These are phyloP conservation scores for Centropus bengalensis DNA, from an alignment of 2,113 vertebrate species.

Conservation along the genomic window DNA sequence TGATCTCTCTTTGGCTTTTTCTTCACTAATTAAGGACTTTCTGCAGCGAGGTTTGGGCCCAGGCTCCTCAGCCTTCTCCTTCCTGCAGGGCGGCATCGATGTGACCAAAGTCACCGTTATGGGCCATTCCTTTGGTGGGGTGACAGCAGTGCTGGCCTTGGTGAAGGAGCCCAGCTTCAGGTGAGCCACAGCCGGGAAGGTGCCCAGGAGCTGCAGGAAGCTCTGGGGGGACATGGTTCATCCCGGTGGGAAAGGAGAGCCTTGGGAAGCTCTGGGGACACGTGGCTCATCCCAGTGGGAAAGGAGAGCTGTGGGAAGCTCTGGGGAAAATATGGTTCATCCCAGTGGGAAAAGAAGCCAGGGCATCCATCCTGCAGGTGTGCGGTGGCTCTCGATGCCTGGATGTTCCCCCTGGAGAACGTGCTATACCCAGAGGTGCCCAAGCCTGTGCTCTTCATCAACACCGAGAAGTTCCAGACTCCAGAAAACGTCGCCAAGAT, in stretches of 20 bases:
- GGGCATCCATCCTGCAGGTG: slow-evolving; percentile 56
- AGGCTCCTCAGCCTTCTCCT: neutral
- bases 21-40: neutral
- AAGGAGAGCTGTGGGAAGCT: accelerated
- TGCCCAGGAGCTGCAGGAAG: accelerated
- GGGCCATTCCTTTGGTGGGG: slow-evolving; percentile 82
- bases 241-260: too few relatives aligned
- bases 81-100: slow-evolving; percentile 71
- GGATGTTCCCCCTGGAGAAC: slow-evolving; percentile 81
- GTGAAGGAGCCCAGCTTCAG: slow-evolving; percentile 75
- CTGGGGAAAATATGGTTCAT: accelerated
- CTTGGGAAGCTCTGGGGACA: too few relatives aligned
- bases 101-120: slow-evolving; percentile 66
- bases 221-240: neutral
- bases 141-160: slow-evolving; percentile 74
- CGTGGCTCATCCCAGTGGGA: too few relatives aligned
- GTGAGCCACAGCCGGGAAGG: slow-evolving; percentile 8
- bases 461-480: slow-evolving; percentile 77
- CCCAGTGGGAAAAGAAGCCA: neutral
- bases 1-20: neutral
- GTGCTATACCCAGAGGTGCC: slow-evolving; percentile 65
- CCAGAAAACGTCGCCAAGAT: slow-evolving; percentile 67
- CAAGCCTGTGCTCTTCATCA: slow-evolving; percentile 80
- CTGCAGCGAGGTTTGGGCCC: neutral
- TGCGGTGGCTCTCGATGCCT: slow-evolving; percentile 78